Evolutionary conservation across 2,113 vertebrate species (phyloP).

Genomic region (Piprites chloris): DNA sequence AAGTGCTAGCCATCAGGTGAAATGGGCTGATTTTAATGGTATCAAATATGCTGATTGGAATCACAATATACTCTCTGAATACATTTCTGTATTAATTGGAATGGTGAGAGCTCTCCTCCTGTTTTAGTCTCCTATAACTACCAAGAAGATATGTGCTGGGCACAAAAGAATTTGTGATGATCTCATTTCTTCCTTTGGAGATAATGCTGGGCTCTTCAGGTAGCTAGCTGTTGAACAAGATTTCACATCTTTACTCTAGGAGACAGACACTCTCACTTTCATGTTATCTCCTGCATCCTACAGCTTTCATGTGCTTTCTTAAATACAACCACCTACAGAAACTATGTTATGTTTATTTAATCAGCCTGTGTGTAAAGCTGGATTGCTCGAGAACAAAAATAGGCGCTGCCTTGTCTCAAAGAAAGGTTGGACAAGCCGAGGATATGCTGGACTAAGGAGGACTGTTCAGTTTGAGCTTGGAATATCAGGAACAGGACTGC

Average conservation of each 20-base stretch:
- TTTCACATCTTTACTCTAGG: neutral
- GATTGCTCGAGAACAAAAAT: neutral
- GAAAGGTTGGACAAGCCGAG: neutral
- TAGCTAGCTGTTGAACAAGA: neutral
- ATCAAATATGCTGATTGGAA: neutral
- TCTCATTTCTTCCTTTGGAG: neutral
- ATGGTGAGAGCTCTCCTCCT: neutral
- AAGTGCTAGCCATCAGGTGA: neutral
- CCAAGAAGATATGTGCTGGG: neutral
- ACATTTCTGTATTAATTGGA: neutral
- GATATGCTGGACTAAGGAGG: neutral
- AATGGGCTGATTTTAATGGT: neutral
- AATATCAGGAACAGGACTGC: neutral
- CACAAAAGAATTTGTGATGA: neutral
- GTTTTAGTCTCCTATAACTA: neutral
- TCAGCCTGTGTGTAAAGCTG: neutral
- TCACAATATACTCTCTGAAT: neutral
- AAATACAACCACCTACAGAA: neutral
- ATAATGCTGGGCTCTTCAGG: neutral
- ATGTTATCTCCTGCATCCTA: neutral
- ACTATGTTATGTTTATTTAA: conserved; percentile 22
- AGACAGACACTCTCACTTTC: neutral
- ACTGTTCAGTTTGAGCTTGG: neutral
- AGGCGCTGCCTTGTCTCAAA: neutral
- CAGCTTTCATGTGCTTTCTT: conserved; percentile 13